These are phyloP conservation scores for Panulirus ornatus DNA, from an alignment of 1,140 invertebrate genomes.

Conservation along the genomic window DNA sequence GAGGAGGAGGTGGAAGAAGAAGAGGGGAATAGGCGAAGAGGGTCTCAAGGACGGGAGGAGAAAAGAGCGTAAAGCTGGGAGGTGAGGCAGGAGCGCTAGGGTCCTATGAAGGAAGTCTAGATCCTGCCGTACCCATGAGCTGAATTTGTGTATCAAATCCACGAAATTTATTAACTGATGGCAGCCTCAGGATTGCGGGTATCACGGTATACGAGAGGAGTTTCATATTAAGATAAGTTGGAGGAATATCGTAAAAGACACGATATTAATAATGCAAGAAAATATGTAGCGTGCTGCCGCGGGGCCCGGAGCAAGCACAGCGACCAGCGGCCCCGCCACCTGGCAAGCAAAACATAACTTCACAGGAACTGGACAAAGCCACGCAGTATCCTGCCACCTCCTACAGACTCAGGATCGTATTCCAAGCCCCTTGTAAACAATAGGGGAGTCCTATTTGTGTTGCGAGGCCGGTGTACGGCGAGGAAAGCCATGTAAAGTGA, in stretches of 20 bases:
- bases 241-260: conserved; percentile 41
- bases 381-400: too few species aligned
- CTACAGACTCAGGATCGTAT: neutral
- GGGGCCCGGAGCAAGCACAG: neutral
- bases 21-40: neutral
- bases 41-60: neutral
- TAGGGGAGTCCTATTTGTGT: neutral
- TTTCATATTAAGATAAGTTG: conserved; percentile 19
- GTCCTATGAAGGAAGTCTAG: neutral
- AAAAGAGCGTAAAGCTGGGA: conserved; percentile 3
- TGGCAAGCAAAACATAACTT: neutral
- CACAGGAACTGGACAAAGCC: neutral
- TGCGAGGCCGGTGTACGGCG: neutral
- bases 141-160: neutral
- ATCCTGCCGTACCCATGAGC: too few species aligned
- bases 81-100: neutral
- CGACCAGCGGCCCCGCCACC: neutral
- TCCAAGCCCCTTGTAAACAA: neutral
- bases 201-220: conserved; percentile 18
- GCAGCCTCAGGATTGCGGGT: neutral
- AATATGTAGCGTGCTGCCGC: neutral
- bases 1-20: neutral
- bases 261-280: conserved; percentile 45
- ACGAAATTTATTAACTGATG: neutral
- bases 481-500: neutral